phyloP scores from a whole-genome alignment of 1,140 invertebrate species.

The Odontomachus brunneus region DNA sequence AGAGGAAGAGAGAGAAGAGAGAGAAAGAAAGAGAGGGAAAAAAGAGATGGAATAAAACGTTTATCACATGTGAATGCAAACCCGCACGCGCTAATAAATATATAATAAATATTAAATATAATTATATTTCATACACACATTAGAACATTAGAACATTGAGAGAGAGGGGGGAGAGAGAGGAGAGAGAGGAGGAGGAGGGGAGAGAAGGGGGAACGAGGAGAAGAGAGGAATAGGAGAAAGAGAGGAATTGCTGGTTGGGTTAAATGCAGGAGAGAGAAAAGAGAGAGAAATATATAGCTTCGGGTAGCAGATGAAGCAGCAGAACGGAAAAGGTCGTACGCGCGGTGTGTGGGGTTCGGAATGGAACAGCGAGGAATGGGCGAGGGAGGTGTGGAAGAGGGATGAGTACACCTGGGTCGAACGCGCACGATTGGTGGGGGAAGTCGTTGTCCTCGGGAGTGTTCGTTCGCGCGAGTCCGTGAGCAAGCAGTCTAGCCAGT shows the following conservation, averaged over 20 bases:
- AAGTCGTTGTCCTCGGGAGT: slow-evolving; percentile 74
- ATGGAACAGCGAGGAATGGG: neutral
- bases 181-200: neutral
- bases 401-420: slow-evolving; percentile 66
- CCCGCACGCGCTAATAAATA: no score
- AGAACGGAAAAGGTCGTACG: slow-evolving; percentile 1
- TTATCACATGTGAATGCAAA: no score
- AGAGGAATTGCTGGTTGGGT: no score
- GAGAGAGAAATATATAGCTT: slow-evolving; percentile 26
- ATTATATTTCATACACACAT: no score
- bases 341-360: neutral
- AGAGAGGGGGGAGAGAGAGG: neutral
- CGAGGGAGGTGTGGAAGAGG: slow-evolving; percentile 14
- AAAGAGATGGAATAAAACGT: slow-evolving; percentile 30
- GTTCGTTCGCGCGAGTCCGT: slow-evolving; percentile 60
- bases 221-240: slow-evolving; percentile 41
- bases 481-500: slow-evolving; percentile 64
- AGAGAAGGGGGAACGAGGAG: neutral
- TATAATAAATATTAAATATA: no score
- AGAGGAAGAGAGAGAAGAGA: neutral
- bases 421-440: slow-evolving; percentile 53
- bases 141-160: no score
- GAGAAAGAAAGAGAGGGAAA: slow-evolving; percentile 34
- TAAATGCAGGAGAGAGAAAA: neutral
- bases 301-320: neutral